A percentile compares a stretch with the other conserved stretches of the same genome.
phyloP scores from a whole-genome alignment of 2,113 vertebrate genomes.

The Martes martes region DNA sequence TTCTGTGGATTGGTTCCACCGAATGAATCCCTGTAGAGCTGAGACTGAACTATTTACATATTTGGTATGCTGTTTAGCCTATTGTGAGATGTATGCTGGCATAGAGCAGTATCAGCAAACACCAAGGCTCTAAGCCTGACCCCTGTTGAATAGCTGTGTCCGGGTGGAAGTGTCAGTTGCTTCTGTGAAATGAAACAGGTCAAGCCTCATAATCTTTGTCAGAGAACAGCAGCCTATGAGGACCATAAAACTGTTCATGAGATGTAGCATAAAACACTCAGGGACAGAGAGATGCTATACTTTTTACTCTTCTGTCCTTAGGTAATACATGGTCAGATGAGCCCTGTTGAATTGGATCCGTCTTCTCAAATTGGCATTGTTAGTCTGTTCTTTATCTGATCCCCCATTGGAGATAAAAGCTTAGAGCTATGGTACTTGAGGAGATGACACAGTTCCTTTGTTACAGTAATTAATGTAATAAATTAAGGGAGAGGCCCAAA shows the following conservation, averaged over 20 bases:
- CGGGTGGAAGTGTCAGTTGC: constrained; percentile 39
- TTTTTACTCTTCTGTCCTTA: constrained; percentile 32
- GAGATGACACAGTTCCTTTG: constrained; percentile 64
- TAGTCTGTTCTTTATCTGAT: constrained; percentile 53
- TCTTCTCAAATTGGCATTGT: constrained; percentile 50
- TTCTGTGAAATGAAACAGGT: constrained; percentile 40
- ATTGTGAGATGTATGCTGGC: neutral
- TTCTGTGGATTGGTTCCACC: neutral
- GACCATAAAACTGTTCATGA: constrained; percentile 53
- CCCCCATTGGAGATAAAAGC: constrained; percentile 14
- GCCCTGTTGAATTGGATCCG: constrained; percentile 39
- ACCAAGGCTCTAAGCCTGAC: constrained; percentile 3
- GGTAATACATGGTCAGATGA: constrained; percentile 48
- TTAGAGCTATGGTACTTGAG: constrained; percentile 47
- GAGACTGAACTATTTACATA: constrained; percentile 30
- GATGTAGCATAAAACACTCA: neutral
- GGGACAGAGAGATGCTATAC: neutral
- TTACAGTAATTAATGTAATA: constrained; percentile 71
- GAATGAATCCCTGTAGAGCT: neutral
- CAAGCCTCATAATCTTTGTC: constrained; percentile 41
- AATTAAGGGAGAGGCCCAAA: constrained; percentile 62
- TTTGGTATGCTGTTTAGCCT: neutral
- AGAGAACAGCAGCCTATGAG: constrained; percentile 37
- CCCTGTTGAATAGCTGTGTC: constrained; percentile 18
- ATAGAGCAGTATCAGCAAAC: neutral